phyloP scores from a whole-genome alignment of 23 tunicate species.

The Styela plicata region DNA sequence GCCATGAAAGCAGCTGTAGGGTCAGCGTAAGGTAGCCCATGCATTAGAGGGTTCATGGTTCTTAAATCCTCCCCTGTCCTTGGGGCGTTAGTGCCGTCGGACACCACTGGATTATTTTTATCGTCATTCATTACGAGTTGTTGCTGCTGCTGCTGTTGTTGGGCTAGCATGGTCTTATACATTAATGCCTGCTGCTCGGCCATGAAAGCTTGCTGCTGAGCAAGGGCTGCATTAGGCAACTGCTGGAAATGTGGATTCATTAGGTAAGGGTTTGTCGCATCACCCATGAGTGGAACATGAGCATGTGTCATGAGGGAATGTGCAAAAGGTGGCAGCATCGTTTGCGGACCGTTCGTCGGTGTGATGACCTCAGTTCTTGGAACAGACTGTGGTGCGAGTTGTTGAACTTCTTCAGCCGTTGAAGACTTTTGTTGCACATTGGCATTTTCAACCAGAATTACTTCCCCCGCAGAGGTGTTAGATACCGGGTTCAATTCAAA shows the following conservation, averaged over 20 bases:
- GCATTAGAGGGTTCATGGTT: slow-evolving; percentile 15
- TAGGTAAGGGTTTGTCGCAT: slow-evolving; percentile 2
- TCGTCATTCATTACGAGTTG: background rate
- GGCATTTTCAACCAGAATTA: background rate
- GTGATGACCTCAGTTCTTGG: background rate
- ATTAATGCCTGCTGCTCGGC: slow-evolving; percentile 31
- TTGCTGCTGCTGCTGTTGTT: slow-evolving; percentile 17
- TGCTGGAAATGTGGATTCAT: slow-evolving; percentile 35
- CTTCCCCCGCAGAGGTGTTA: background rate
- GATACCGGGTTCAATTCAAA: background rate
- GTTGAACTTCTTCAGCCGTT: background rate
- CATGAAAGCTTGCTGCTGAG: slow-evolving; percentile 24
- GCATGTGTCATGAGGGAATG: slow-evolving; percentile 17
- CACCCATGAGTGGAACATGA: slow-evolving; percentile 12
- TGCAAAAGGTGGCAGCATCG: slow-evolving; percentile 1
- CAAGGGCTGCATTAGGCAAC: slow-evolving; percentile 17
- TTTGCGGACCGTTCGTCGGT: slow-evolving; percentile 22
- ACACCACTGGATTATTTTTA: background rate
- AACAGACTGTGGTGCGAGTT: background rate
- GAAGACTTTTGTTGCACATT: background rate
- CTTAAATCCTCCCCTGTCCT: background rate
- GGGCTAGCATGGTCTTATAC: slow-evolving; percentile 34
- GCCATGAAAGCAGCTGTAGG: slow-evolving; percentile 30
- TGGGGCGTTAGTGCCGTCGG: background rate
- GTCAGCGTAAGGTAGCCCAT: slow-evolving; percentile 18